Base-by-base conservation (phyloP, 2,113 vertebrate species). In the Thomomys bottae region DNA sequence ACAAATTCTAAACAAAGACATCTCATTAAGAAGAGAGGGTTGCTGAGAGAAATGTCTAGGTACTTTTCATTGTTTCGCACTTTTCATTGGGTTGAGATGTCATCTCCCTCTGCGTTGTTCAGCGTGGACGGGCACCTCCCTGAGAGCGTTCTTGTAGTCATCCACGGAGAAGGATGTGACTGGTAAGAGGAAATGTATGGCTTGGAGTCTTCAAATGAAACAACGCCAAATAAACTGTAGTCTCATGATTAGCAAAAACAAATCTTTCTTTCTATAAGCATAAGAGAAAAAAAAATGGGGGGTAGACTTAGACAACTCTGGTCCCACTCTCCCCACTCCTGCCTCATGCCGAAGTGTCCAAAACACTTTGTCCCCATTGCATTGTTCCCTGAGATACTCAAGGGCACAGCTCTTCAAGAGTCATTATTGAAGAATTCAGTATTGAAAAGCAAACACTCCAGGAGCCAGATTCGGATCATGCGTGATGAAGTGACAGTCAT, bases 1-100 rank as follows among this genome's bases (percentile, higher is more conserved):
- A 78, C 26, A 81, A 95, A 94, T 57, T 61, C 61, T 80, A 92
- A 93, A 88, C 84, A 90, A 77, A 88, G 49, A 45, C 71, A 45
- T 28, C 36, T 88, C 45, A 67, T 86, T 77, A 70, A 94, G 79
- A 81, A 59, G 21, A 80, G 63, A 6, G 15, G 57, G 57, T 66
- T 61, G 9, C 8, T 63, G 23, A 30, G 77, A 32, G 57, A 72
- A 88, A 30, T 76, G 24, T n/a, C 18, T 71, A 72, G 64, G 24
- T 8, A 49, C 20, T 94, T 21, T 84, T 61, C 32, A 18, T 86
- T 61, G 38, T 72, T 42, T 84, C 77, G 67, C 68, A 78, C 80
- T 30, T 57, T 77, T 42, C 94, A 91, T 54, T 72, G 32, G 49
- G 59, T 92, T 63, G 40, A 11, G 54, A 77, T 18, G 23, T 61